Evolutionary conservation across 2,888 invertebrate species (phyloP).

Genomic region (Cantharis lateralis): DNA sequence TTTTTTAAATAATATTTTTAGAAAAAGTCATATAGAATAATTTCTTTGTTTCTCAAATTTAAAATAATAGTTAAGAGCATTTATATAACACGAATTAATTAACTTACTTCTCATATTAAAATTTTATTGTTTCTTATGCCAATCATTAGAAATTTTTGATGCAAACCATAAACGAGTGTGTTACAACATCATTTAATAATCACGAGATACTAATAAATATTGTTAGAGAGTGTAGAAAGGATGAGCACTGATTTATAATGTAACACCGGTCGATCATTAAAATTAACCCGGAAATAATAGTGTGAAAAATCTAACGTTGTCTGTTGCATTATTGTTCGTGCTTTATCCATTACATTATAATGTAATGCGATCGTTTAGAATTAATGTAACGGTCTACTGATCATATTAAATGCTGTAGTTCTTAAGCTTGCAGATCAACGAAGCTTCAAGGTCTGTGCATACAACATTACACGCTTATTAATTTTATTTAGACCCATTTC

Average conservation of each 20-base stretch:
- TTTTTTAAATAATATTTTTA: background rate
- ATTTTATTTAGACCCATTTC: background rate
- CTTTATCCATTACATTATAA: background rate
- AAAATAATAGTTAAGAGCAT: background rate
- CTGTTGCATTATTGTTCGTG: background rate
- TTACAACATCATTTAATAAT: background rate
- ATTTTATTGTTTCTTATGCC: background rate
- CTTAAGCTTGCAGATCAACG: background rate
- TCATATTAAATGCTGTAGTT: background rate
- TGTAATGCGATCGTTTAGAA: background rate
- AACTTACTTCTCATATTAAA: background rate
- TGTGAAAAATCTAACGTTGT: background rate
- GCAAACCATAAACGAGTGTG: background rate
- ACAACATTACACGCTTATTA: background rate
- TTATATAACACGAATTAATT: background rate
- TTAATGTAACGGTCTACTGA: background rate
- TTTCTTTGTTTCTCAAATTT: background rate
- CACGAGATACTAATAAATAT: background rate
- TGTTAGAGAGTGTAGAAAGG: slow-evolving; percentile 12
- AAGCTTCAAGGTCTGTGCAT: background rate
- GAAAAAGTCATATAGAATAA: no score
- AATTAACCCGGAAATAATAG: slow-evolving; percentile 1
- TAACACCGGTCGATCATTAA: background rate
- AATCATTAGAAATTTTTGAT: background rate
- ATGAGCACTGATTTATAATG: slow-evolving; percentile 5